These are phyloP conservation scores for Artibeus lituratus DNA, from an alignment of 2,797 vertebrate species.

Conservation along the genomic window DNA sequence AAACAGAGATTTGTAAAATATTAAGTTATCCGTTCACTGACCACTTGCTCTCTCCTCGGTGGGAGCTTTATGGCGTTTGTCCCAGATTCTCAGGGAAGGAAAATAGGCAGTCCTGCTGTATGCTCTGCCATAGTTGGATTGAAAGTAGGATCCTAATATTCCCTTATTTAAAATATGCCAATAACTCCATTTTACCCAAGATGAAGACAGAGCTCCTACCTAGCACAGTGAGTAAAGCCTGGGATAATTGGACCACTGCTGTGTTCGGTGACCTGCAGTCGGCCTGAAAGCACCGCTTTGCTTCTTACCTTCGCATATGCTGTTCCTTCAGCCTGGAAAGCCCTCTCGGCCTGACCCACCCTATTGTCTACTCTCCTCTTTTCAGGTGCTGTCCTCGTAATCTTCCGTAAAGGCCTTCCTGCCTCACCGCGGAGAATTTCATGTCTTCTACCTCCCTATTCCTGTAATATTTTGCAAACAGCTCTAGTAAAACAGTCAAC, in stretches of 20 bases:
- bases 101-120: neutral
- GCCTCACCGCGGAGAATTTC: neutral
- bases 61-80: neutral
- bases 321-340: neutral
- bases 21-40: neutral
- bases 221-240: neutral
- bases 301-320: neutral
- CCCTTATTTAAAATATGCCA: neutral
- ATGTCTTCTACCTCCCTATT: neutral
- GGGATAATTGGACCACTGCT: neutral
- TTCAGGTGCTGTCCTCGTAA: neutral
- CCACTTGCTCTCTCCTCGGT: neutral
- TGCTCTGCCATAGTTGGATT: neutral
- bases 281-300: neutral
- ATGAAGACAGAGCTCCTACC: neutral
- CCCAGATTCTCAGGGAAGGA: neutral
- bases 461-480: neutral
- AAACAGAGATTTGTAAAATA: neutral
- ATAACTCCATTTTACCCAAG: neutral
- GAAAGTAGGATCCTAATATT: neutral
- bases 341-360: neutral
- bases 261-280: neutral
- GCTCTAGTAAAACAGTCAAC: neutral
- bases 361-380: neutral
- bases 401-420: neutral